These are phyloP conservation scores for Coelopa frigida DNA, from an alignment of 1,140 invertebrate genomes.

Conservation along the genomic window DNA sequence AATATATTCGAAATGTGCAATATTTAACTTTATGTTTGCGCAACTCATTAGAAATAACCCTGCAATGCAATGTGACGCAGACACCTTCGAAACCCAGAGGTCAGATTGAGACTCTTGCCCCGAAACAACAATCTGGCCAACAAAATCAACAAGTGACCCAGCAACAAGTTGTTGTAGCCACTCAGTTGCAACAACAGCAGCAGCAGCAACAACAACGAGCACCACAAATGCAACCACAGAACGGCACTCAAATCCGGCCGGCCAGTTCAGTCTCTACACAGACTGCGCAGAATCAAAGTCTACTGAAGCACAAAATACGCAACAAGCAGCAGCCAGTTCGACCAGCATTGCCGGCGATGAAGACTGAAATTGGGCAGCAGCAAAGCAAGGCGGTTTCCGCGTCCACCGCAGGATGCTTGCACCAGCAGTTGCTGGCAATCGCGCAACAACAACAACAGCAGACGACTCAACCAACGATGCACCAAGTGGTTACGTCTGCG, in stretches of 20 bases:
- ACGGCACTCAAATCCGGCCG: slow-evolving; percentile 55
- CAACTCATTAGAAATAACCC: slow-evolving; percentile 41
- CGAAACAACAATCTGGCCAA: slow-evolving; percentile 27
- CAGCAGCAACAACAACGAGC: slow-evolving; percentile 22
- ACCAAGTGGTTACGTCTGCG: slow-evolving; percentile 41
- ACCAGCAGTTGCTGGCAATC: slow-evolving; percentile 27
- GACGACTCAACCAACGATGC: slow-evolving; percentile 40
- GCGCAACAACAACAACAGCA: slow-evolving; percentile 32
- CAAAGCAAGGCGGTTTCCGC: slow-evolving; percentile 36
- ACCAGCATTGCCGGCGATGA: slow-evolving; percentile 52
- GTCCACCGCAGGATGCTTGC: slow-evolving; percentile 33
- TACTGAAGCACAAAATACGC: slow-evolving; percentile 39
- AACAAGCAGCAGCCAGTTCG: slow-evolving; percentile 49
- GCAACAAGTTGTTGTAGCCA: slow-evolving; percentile 16
- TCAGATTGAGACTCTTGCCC: slow-evolving; percentile 31
- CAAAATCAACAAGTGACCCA: slow-evolving; percentile 15
- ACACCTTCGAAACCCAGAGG: slow-evolving; percentile 31
- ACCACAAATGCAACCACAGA: slow-evolving; percentile 53
- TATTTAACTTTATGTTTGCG: not conserved
- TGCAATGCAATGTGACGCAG: slow-evolving; percentile 42
- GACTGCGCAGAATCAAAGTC: slow-evolving; percentile 50
- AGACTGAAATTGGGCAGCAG: slow-evolving; percentile 57
- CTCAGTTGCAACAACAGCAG: slow-evolving; percentile 25
- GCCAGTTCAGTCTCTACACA: slow-evolving; percentile 70
- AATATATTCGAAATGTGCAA: not conserved